Evolutionary conservation across 2,113 vertebrate genomes (phyloP), one percentile per base, ranked within the genome.

Genomic region (Mormyrus lacerda): DNA sequence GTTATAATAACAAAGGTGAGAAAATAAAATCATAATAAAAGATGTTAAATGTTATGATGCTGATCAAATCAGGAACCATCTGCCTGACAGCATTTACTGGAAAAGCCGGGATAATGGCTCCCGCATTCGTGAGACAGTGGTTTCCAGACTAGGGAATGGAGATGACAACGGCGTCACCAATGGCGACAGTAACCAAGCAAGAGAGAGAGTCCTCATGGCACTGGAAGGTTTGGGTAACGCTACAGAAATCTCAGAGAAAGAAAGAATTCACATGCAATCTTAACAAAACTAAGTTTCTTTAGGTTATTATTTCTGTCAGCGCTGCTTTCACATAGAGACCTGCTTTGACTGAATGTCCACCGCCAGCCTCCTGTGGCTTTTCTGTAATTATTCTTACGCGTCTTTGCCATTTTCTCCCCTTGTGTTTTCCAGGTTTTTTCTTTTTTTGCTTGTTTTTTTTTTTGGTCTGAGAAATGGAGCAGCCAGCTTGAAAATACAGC

Each of bases 401-500:
- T 88, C 51, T 48, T 10, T 19, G 27, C 42, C 58, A 1, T 73
- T 58, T 82, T 87, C 61, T 51, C 65, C 47, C 48, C 61, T n/a
- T 9, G 11, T 65, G n/a, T 65, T 65, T 42, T 45, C 31, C 8
- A 39, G 5, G 5, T 55, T 55, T 55, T 2, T 21, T 21, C 15
- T 1, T 53, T 48, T 76, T 86, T 88, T 76, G 19, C 48, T 31
- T 86, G 31, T 89, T 24, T 55, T 1, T 79, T 58, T 27, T 42
- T 84, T 7, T 89, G 88, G 92, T 93, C 92, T 93, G 85, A 89
- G 93, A 92, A 95, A 96, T 88, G 93, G 94, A 95, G 94, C 94
- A 96, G 92, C 93, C 94, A 93, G 90, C 94, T 94, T 93, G 94
- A 96, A 96, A 95, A 94, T 93, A 91, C 91, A 95, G 92, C 93